Evolutionary conservation across 2,113 vertebrate species (phyloP), one percentile per base, ranked within the genome.

Genomic region (Canis aureus): DNA sequence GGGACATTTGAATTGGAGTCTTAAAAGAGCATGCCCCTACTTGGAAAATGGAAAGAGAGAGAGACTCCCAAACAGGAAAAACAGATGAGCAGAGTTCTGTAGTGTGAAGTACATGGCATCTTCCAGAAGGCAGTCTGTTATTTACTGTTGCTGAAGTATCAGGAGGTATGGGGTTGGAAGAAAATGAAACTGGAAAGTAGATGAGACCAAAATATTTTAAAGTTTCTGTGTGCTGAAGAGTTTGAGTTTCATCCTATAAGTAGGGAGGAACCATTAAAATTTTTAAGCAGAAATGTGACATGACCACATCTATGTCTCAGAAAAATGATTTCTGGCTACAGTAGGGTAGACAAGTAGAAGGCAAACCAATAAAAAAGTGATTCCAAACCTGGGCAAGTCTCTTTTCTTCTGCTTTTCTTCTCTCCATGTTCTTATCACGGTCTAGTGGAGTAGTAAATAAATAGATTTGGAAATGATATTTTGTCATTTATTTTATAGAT

Each of bases 381-480:
- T 20, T 35, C 11, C 53, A 76, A 83, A 51, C 38, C 74, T 64
- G 51, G 25, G 55, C 5, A 35, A 67, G n/a, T 2, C 32, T 53
- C 16, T 83, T 85, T 71, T 57, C 9, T 91, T 79, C 81, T 62
- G n/a, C 38, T 64, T 74, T 79, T 20, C n/a, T 88, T 89, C 94
- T 83, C 73, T 76, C 29, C 6, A 0, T 71, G 25, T 60, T 81
- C 73, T 92, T 88, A 49, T 43, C 71, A 94, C n/a, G 84, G 62
- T 20, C 79, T 66, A 43, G 11, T 20, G 10, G 73, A 43, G 8
- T 55, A 85, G 29, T 71, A 59, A 92, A 76, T 43, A 94, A 73
- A 89, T 66, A 60, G 32, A 80, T 82, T 64, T 88, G 51, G n/a
- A 91, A 96, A 59, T 74, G 76, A 32, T 49, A 66, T 86, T 88